Conservation (phyloP, 2,797 vertebrate genomes). For the Mormyrus hasselquistii region DNA sequence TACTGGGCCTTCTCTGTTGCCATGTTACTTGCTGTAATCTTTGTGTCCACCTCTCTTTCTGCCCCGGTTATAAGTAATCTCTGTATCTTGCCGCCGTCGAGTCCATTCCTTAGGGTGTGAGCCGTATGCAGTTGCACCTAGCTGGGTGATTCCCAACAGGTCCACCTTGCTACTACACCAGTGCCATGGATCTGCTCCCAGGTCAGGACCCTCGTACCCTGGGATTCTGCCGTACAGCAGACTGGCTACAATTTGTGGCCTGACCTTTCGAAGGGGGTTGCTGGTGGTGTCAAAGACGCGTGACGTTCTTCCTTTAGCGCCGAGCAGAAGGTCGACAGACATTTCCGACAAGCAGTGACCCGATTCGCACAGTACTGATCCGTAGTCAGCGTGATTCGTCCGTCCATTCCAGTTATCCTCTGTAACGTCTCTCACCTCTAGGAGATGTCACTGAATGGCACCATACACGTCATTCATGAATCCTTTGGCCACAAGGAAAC, state of each 20-base stretch:
- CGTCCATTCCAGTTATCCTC: background rate
- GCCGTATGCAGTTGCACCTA: conserved; percentile 41
- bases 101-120: conserved; percentile 30
- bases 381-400: background rate
- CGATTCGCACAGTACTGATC: background rate
- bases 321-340: background rate
- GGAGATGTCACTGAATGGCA: background rate
- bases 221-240: background rate
- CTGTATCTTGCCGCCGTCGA: conserved; percentile 42
- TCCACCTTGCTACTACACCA: conserved; percentile 34
- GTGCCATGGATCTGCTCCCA: conserved; percentile 41
- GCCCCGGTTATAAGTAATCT: conserved; percentile 46
- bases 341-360: background rate
- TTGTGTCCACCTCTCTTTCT: conserved; percentile 57
- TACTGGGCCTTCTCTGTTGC: conserved; percentile 43
- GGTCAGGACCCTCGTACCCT: background rate
- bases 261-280: background rate
- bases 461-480: background rate
- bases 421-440: background rate
- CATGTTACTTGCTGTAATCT: conserved; percentile 57
- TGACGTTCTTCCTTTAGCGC: background rate
- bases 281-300: background rate
- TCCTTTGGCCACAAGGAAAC: background rate
- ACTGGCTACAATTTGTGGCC: background rate
- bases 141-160: conserved; percentile 23